Evolutionary conservation across 2,797 vertebrate genomes (phyloP).

Genomic region (Clarias pachynema): DNA sequence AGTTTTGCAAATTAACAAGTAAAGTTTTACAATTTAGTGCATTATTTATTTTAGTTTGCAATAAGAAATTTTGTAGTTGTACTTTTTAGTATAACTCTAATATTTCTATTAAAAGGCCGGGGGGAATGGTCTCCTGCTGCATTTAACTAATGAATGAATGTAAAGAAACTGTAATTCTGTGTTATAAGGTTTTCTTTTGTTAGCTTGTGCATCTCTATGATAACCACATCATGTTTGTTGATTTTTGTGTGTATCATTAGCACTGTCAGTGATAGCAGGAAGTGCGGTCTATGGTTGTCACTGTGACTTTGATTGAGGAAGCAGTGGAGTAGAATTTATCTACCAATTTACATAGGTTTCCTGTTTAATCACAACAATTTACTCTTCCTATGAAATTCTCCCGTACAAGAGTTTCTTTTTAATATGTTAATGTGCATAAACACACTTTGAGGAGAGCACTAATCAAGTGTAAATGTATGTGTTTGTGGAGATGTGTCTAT

Average conservation of each 20-base stretch:
- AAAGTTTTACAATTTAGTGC: not conserved
- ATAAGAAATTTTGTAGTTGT: not conserved
- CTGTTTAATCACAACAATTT: not conserved
- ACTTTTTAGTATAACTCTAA: not conserved
- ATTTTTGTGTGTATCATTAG: not conserved
- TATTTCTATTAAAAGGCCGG: not conserved
- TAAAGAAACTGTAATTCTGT: not conserved
- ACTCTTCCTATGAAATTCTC: not conserved
- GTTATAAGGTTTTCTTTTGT: not conserved
- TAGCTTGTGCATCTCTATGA: not conserved
- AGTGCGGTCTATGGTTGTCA: not conserved
- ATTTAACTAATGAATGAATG: not conserved
- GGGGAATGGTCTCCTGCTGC: not conserved
- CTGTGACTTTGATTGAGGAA: not conserved
- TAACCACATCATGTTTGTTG: not conserved
- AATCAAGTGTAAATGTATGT: not conserved
- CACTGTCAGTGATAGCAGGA: not conserved
- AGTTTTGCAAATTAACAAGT: not conserved
- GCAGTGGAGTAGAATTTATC: not conserved
- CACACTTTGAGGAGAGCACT: not conserved
- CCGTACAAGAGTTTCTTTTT: not conserved
- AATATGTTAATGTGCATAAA: not conserved
- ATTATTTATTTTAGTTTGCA: not conserved
- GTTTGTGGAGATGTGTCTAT: constrained; percentile 1
- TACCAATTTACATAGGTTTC: not conserved